Conservation (phyloP, 2,797 vertebrate species). For the Pangasius djambal region DNA sequence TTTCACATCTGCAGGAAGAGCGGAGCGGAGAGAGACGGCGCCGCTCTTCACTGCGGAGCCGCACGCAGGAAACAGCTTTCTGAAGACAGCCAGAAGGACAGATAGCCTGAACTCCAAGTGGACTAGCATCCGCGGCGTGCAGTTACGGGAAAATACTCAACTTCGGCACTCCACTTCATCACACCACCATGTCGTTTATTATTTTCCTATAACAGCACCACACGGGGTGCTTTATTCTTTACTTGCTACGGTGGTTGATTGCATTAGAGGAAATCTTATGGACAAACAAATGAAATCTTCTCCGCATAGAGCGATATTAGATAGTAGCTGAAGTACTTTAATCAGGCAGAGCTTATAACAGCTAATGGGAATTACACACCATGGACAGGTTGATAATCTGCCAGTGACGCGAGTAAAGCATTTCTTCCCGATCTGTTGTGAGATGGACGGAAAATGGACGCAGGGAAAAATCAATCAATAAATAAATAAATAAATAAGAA, state of each 20-base stretch:
- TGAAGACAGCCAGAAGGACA: neutral
- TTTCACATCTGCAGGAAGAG: conserved; percentile 36
- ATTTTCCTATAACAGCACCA: neutral
- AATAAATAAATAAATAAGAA: neutral
- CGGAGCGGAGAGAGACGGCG: neutral
- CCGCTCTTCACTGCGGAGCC: neutral
- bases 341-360: neutral
- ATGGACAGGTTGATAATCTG: neutral
- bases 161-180: neutral
- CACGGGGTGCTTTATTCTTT: neutral
- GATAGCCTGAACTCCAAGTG: neutral
- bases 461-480: neutral
- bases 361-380: neutral
- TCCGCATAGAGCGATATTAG: neutral
- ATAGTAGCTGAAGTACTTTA: neutral
- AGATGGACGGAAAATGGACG: neutral
- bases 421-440: neutral
- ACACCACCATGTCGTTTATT: neutral
- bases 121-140: no score
- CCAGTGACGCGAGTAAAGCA: neutral
- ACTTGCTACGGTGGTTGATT: neutral
- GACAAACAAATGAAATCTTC: neutral
- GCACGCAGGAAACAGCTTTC: neutral
- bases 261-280: no score
- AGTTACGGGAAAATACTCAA: neutral